Evolutionary conservation across 30 jellyfish, hydroid and myxozoan species (phyloP), one percentile per base, ranked within the genome.

Genomic region (Kudoa iwatai): DNA sequence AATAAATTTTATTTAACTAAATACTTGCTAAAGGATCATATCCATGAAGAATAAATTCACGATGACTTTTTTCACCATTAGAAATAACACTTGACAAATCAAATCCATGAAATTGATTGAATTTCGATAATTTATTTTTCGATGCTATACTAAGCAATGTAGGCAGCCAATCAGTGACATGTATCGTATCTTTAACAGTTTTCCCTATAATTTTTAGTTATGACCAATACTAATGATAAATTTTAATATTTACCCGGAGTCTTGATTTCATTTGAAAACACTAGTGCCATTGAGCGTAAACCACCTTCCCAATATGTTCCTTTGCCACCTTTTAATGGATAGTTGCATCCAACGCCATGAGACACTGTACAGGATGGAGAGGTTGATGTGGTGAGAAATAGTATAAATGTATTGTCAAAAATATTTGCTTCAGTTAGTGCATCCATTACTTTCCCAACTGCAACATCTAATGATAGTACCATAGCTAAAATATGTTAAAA

Each of bases 221-320:
- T n/a, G 53, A 19, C n/a, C 38, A 30, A 30, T n/a, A n/a, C 10
- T 30, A n/a, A n/a, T 18, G 46, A 10, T 28, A 28, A 28, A 6
- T 28, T 28, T 28, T 9, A 1, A 15, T 23, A 6, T 32, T 17
- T 45, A 71, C 94, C 87, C 22, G 63, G 24, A 12, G 40, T 45
- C 0, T 43, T 34, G 15, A 74, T 51, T 34, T 33, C 20, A 32
- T 54, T 81, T 40, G 84, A 53, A 49, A 53, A 55, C 1, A 74
- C 68, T 31, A 74, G 57, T 10, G 84, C 94, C 28, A 62, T 83
- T 1, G 82, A 83, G 11, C 94, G 20, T 13, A 74, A 43, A 51
- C 94, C 88, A 42, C 94, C 94, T 55, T 74, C 94, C 94, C 94
- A 74, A 6, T 54, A 83, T 3, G 94, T 74, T 19, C 56, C 50